Percentiles rank a stretch among this genome's conserved stretches.
Evolutionary conservation across 1,140 invertebrate species (phyloP).

Genomic region (Saxidomus purpurata): DNA sequence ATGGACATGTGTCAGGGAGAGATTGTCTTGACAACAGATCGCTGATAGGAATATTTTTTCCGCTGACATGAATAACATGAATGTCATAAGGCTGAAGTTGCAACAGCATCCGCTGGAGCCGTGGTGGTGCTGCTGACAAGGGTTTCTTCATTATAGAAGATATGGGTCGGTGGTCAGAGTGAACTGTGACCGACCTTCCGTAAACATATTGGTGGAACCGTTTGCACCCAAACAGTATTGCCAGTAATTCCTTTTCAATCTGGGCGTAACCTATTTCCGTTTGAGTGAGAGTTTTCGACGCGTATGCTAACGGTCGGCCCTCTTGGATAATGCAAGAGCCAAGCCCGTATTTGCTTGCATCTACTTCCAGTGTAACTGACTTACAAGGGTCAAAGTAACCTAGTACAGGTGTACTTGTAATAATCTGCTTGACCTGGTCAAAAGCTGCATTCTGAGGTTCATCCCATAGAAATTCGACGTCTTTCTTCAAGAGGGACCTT

Average conservation of each 20-base stretch:
- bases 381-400: conserved; percentile 14
- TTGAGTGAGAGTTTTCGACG: too few species aligned
- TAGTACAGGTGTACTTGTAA: neutral
- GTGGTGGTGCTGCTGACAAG: neutral
- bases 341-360: too few species aligned
- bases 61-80: neutral
- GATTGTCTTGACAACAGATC: conserved; percentile 22
- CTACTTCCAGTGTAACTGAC: neutral
- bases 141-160: neutral
- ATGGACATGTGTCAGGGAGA: conserved; percentile 28
- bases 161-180: too few species aligned
- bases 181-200: too few species aligned
- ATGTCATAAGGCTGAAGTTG: neutral
- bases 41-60: conserved; percentile 29
- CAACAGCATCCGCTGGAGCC: neutral
- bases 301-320: too few species aligned
- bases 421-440: neutral
- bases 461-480: conserved; percentile 22
- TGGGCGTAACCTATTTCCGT: too few species aligned
- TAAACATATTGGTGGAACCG: too few species aligned
- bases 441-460: neutral
- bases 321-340: too few species aligned
- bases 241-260: too few species aligned
- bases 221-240: too few species aligned
- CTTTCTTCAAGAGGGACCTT: neutral